phyloP scores from a whole-genome alignment of 2,888 invertebrate species.

The Callinectes sapidus region DNA sequence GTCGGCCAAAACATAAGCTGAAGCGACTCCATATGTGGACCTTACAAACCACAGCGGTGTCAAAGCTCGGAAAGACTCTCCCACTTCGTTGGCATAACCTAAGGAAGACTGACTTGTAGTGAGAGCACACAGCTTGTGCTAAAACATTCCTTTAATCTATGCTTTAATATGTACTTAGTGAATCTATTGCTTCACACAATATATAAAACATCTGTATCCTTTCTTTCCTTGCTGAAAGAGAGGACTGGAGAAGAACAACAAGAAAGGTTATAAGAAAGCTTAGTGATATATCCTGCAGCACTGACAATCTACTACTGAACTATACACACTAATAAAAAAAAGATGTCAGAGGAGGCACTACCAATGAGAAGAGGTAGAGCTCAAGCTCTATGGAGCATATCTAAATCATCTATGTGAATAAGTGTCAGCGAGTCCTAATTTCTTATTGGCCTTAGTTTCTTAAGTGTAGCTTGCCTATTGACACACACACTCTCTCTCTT shows the following conservation, averaged over 20 bases:
- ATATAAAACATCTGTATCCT: too few species aligned
- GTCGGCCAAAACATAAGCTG: constrained; percentile 91
- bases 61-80: constrained; percentile 91
- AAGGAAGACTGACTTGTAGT: neutral
- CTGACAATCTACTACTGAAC: too few species aligned
- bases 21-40: constrained; percentile 86
- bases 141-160: neutral
- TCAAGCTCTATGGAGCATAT: neutral
- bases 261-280: neutral
- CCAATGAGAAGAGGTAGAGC: neutral
- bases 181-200: too few species aligned
- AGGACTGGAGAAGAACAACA: neutral
- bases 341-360: too few species aligned
- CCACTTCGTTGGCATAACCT: constrained; percentile 93
- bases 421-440: too few species aligned
- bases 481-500: too few species aligned
- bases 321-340: too few species aligned
- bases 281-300: neutral
- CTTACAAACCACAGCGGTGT: constrained; percentile 79
- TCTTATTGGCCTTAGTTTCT: too few species aligned
- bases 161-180: too few species aligned
- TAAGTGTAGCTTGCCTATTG: too few species aligned
- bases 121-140: neutral
- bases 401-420: too few species aligned
- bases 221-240: too few species aligned